Evolutionary conservation across 2,113 vertebrate species (phyloP).

Genomic region (Anguilla japonica): DNA sequence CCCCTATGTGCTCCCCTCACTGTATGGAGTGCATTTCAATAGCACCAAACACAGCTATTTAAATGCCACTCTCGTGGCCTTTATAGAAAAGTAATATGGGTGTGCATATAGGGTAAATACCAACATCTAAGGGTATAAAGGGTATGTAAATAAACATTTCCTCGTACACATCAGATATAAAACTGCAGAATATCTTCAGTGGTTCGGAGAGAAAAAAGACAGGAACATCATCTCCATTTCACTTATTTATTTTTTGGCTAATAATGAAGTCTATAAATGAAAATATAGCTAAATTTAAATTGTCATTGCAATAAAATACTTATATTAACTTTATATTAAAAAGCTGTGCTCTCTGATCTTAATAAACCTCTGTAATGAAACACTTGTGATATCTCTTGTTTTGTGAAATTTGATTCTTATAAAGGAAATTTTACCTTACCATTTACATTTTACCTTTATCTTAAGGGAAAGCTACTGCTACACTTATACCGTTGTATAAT

Average conservation of each 20-base stretch:
- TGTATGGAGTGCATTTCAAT: conserved; percentile 87
- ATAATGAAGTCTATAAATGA: neutral
- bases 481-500: neutral
- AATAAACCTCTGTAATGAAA: neutral
- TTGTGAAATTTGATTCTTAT: neutral
- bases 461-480: neutral
- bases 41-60: conserved; percentile 88
- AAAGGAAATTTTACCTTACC: neutral
- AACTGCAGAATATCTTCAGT: conserved; percentile 30
- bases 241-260: neutral
- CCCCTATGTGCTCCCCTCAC: conserved; percentile 79
- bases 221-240: conserved; percentile 2
- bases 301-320: neutral
- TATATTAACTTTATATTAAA: conserved; percentile 59
- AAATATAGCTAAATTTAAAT: neutral
- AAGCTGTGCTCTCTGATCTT: conserved; percentile 64
- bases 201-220: conserved; percentile 41
- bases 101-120: conserved; percentile 98
- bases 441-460: neutral
- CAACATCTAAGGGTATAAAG: conserved; percentile 85
- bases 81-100: conserved; percentile 92
- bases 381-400: neutral
- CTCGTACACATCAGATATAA: conserved; percentile 59
- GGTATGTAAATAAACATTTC: conserved; percentile 79
- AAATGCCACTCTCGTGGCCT: conserved; percentile 90